Conservation (phyloP, 1,140 invertebrate genomes). For the Copidosoma floridanum region DNA sequence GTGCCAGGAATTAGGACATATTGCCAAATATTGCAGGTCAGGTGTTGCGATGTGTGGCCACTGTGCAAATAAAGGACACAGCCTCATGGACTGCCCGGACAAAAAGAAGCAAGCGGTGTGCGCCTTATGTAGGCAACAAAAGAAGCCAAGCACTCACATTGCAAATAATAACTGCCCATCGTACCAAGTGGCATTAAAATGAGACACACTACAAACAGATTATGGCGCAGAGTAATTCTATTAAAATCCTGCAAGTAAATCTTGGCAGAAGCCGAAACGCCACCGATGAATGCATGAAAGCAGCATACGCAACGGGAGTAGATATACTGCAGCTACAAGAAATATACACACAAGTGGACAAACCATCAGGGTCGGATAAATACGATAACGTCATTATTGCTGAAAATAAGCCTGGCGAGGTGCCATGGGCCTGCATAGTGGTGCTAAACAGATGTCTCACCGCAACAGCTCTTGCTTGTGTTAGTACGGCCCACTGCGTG, state of each 20-base stretch:
- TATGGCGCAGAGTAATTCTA: neutral
- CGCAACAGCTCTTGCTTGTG: no score
- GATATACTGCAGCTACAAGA: neutral
- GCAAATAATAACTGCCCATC: no score
- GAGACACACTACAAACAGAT: no score
- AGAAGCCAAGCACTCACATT: no score
- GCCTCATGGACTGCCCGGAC: conserved; percentile 9
- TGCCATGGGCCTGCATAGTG: neutral
- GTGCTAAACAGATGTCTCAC: no score
- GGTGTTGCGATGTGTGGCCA: conserved; percentile 18
- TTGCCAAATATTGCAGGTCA: conserved; percentile 25
- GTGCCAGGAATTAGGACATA: conserved; percentile 30
- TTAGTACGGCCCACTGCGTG: no score
- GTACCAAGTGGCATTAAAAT: no score
- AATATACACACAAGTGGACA: neutral
- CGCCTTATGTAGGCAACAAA: neutral
- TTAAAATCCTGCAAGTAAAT: neutral
- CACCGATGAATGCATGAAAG: neutral
- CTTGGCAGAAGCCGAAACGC: neutral
- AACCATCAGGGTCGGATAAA: neutral
- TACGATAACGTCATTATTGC: neutral
- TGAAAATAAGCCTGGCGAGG: neutral
- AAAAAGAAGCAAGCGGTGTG: neutral
- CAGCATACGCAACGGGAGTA: no score
- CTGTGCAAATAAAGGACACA: conserved; percentile 22